Evolutionary conservation across 1,140 invertebrate species (phyloP).

Genomic region (Calycopis cecrops): DNA sequence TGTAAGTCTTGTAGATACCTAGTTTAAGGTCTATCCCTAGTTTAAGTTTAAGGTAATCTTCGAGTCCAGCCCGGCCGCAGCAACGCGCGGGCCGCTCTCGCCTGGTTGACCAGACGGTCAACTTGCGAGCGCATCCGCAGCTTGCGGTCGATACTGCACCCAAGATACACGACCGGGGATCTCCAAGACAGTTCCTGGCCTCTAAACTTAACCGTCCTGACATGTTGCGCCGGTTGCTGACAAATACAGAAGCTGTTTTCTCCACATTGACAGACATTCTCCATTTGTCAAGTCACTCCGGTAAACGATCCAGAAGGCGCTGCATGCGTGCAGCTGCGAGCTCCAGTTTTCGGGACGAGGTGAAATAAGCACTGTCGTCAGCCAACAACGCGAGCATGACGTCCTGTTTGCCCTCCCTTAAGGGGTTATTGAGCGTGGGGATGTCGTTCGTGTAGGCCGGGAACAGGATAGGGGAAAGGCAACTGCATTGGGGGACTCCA

Average conservation of each 20-base stretch:
- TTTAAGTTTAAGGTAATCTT: no score
- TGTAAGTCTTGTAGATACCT: not conserved
- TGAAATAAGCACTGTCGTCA: no score
- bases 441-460: no score
- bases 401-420: no score
- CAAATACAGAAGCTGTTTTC: slow-evolving; percentile 9
- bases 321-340: slow-evolving; percentile 11
- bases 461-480: no score
- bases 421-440: no score
- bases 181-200: not conserved
- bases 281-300: slow-evolving; percentile 23
- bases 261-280: slow-evolving; percentile 21
- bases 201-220: not conserved
- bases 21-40: not conserved
- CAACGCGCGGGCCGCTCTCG: not conserved
- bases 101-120: not conserved
- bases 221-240: not conserved
- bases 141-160: slow-evolving; percentile 8
- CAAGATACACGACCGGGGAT: slow-evolving; percentile 4
- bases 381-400: no score
- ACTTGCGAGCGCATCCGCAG: slow-evolving; percentile 8
- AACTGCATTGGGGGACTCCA: no score
- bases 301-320: slow-evolving; percentile 17
- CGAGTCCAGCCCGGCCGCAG: not conserved
- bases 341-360: not conserved